Percentiles rank a stretch among this genome's conserved stretches.
Conservation (phyloP, 2,797 vertebrate genomes). For the Chanos chanos region DNA sequence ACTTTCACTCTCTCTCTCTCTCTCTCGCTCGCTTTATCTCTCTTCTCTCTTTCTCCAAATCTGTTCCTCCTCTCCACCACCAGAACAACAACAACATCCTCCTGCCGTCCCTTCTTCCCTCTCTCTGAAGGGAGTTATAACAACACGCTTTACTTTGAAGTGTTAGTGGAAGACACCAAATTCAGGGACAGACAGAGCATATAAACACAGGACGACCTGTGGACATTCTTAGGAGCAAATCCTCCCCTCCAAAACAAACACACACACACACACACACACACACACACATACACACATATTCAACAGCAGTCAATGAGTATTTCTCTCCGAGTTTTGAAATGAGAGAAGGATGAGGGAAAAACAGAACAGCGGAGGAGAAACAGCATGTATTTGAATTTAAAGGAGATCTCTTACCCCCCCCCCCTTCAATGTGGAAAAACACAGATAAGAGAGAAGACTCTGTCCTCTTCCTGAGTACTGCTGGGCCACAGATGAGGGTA, state of each 20-base stretch:
- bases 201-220: slow-evolving; percentile 5
- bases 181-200: background rate
- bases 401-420: slow-evolving; percentile 44
- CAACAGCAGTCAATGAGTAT: background rate
- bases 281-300: background rate
- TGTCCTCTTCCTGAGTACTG: slow-evolving; percentile 20
- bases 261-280: background rate
- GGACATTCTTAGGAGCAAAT: slow-evolving; percentile 3
- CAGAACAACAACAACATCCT: slow-evolving; percentile 11
- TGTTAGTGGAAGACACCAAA: slow-evolving; percentile 2
- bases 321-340: slow-evolving; percentile 60
- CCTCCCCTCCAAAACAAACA: background rate
- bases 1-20: no score
- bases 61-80: background rate
- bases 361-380: slow-evolving; percentile 44
- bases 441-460: slow-evolving; percentile 39
- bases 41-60: background rate
- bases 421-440: slow-evolving; percentile 55
- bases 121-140: slow-evolving; percentile 4
- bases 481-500: background rate
- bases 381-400: slow-evolving; percentile 49
- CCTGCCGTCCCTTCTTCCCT: background rate
- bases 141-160: slow-evolving; percentile 11
- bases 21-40: background rate
- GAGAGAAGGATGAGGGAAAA: slow-evolving; percentile 58